Evolutionary conservation across 2,113 vertebrate species (phyloP), one percentile per base, ranked within the genome.

Genomic region (Onychostruthus taczanowskii): DNA sequence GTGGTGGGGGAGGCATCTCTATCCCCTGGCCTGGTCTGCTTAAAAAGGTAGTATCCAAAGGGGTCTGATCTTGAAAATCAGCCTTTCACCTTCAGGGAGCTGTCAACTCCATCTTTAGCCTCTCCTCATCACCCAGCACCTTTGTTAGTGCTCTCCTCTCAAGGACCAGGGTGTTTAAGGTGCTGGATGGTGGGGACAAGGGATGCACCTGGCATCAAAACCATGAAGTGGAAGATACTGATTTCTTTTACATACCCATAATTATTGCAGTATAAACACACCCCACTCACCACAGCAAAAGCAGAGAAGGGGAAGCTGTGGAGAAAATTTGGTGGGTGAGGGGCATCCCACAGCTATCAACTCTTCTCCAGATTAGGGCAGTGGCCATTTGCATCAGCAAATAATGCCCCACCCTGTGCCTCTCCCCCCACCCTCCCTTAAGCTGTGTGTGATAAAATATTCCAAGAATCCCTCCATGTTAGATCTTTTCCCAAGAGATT

Each of bases 231-330:
- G 93, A 96, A 96, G 96, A 93, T 94, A 92, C 33, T 56, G 92
- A 89, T 72, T 90, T 97, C 73, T 93, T 74, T 87, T 84, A 92
- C 82, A 90, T 93, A 94, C 76, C 77, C 90, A 94, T 96, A 94
- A 72, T 97, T 97, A 98, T 97, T 98, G 98, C 97, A 93, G 79
- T 87, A 93, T 93, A 96, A 96, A 90, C 83, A 91, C 81, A 90
- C 66, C 75, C 35, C 70, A 44, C 81, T 90, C 50, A 83, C 49
- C 93, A 91, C 84, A 84, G 94, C 33, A 0, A 92, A 90, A 94
- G 83, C 78, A 93, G 43, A 89, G 90, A 89, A 84, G 55, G 67
- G 78, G 79, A 83, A 78, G 87, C 13, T 4, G 33, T 49, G 44
- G 92, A 78, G 84, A 93, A 78, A 84, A 83, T 30, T 85, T 35